Conservation (phyloP, 2,113 vertebrate genomes). For the Glareola pratincola region DNA sequence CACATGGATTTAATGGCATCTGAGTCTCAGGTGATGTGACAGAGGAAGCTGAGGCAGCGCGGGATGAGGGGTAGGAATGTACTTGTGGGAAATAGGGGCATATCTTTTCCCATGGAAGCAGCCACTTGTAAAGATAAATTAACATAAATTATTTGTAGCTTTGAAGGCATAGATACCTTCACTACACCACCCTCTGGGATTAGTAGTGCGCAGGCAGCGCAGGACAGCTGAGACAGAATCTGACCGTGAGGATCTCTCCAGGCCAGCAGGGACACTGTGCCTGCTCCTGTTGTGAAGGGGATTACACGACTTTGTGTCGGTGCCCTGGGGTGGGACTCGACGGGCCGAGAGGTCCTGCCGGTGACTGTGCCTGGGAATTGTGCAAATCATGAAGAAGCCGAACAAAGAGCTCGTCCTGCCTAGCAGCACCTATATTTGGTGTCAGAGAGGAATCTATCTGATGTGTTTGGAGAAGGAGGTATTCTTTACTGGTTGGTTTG, state of each 20-base stretch:
- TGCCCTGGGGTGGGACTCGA: neutral
- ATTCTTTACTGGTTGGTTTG: neutral
- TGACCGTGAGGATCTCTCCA: neutral
- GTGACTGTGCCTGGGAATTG: neutral
- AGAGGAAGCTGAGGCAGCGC: neutral
- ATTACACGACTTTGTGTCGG: neutral
- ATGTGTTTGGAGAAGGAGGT: neutral
- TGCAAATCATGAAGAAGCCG: neutral
- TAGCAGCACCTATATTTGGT: neutral
- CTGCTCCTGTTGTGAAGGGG: neutral
- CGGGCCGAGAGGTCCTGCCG: neutral
- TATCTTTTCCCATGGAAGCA: neutral
- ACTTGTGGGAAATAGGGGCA: neutral
- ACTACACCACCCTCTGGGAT: neutral
- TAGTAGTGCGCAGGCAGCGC: neutral
- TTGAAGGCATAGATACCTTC: neutral
- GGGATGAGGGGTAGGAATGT: neutral
- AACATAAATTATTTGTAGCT: constrained; percentile 33
- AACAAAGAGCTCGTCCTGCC: neutral
- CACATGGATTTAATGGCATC: neutral
- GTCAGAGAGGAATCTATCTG: neutral
- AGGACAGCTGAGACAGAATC: neutral
- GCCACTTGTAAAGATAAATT: neutral
- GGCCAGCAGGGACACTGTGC: neutral
- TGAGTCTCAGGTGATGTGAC: neutral